Conservation (phyloP, 1,140 invertebrate genomes). For the Pogonomyrmex barbatus region DNA sequence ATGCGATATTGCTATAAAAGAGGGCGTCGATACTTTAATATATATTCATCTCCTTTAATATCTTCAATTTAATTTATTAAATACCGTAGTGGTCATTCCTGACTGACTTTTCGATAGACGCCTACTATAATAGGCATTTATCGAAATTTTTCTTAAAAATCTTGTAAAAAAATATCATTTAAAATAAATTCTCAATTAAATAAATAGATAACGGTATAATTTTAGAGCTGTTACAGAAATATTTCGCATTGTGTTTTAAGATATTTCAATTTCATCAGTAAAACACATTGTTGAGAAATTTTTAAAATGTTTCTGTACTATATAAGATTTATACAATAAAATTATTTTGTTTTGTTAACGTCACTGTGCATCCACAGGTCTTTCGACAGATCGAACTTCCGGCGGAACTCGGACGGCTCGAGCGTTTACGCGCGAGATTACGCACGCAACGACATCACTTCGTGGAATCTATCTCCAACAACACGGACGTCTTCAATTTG, state of each 20-base stretch:
- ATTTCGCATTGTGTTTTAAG: no score
- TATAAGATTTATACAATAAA: background rate
- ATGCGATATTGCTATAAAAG: background rate
- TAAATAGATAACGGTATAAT: no score
- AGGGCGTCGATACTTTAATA: background rate
- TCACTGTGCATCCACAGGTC: conserved; percentile 86
- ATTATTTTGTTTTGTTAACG: background rate
- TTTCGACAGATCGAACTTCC: conserved; percentile 91
- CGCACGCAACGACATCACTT: conserved; percentile 85
- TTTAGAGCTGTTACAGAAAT: no score
- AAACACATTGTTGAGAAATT: no score
- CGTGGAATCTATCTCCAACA: conserved; percentile 87
- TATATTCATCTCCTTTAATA: background rate
- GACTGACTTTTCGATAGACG: no score
- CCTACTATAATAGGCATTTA: no score
- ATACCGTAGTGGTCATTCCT: background rate
- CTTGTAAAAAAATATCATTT: background rate
- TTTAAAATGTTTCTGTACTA: no score
- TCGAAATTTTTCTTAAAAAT: background rate
- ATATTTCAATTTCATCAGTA: no score
- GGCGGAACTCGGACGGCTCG: conserved; percentile 89
- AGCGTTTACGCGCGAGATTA: conserved; percentile 86
- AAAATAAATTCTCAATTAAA: no score
- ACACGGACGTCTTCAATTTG: conserved; percentile 87
- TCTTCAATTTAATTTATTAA: background rate